phyloP scores from a whole-genome alignment of 2,797 vertebrate species.

The Rhabdomys pumilio region DNA sequence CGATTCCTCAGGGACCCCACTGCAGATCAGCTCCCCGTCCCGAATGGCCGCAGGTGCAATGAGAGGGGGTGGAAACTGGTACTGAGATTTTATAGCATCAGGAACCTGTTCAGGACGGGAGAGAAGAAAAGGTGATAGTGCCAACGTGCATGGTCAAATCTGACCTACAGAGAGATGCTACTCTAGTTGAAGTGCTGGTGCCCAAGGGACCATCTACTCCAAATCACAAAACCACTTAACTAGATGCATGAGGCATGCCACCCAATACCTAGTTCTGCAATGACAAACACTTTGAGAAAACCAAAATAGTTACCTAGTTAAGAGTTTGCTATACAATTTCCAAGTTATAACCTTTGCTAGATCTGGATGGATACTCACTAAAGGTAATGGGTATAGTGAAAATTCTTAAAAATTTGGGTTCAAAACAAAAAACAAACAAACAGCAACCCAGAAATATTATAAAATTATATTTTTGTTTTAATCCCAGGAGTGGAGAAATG shows the following conservation, averaged over 20 bases:
- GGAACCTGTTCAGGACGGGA: conserved; percentile 93
- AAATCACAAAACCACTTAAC: conserved; percentile 17
- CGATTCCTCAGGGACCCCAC: conserved; percentile 92
- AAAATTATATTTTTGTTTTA: not conserved
- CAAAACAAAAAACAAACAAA: not conserved
- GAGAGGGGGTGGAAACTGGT: conserved; percentile 95
- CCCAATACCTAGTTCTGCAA: not conserved
- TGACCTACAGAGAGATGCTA: not conserved
- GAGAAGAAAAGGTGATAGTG: conserved; percentile 64
- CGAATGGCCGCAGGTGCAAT: conserved; percentile 94
- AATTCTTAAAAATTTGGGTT: not conserved
- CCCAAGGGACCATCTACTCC: not conserved
- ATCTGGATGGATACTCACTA: not conserved
- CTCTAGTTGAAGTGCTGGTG: conserved; percentile 31
- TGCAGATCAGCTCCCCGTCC: conserved; percentile 97
- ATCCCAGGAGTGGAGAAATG: not conserved
- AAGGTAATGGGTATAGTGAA: not conserved
- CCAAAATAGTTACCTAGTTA: conserved; percentile 71
- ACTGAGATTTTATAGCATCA: conserved; percentile 98
- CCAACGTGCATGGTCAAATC: not conserved
- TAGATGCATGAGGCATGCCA: conserved; percentile 31
- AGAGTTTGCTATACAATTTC: conserved; percentile 57
- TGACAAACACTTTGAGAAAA: conserved; percentile 65
- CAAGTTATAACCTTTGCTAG: conserved; percentile 65
- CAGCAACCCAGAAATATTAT: not conserved